Base-by-base conservation (phyloP, 2,797 vertebrate genomes). In the Molossus alvarezi region DNA sequence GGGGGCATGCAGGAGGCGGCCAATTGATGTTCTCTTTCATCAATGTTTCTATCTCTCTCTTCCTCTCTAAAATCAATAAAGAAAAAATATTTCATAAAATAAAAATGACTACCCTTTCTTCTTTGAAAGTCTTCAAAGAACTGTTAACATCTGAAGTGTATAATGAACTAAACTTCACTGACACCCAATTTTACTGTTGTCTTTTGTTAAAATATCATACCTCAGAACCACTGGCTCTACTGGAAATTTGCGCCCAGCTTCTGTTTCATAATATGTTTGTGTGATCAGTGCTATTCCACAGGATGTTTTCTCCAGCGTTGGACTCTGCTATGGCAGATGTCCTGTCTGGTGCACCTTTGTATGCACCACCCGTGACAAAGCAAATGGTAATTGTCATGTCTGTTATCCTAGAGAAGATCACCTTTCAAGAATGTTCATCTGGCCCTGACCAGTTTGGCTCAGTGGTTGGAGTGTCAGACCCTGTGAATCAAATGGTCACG, bases 51-150 rank as follows among this genome's bases (percentile, higher is more conserved):
- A 6, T 45, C 41, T 45, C 41, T 45, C 41, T 45, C 41, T 45
- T 6, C 41, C 41, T 45, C 41, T 45, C 41, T 45, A 45, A 45
- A 45, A 45, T 45, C 41, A 45, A 45, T 45, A 5, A 5, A 5
- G 6, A 45, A 45, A 45, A 45, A 45, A 6, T 45, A 45, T 45
- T 45, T 5, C 4, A 45, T 33, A 45, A 45, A 45, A 45, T 8
- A 76, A 86, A 81, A 60, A 45, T 83, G 58, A 82, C 48, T 51
- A 27, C 20, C 6, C 2, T 67, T 62, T 71, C 53, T 79, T 89
- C 14, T 69, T 41, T 80, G 33, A 91, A 76, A 58, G n/a, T 60
- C 60, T 96, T 58, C 71, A 57, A 94, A 92, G 12, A 64, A 86
- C 13, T 11, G 29, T 20, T 95, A 88, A 27, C 27, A n/a, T 80